Evolutionary conservation across 1,140 invertebrate genomes (phyloP).

Genomic region (Papilio aristodemus): DNA sequence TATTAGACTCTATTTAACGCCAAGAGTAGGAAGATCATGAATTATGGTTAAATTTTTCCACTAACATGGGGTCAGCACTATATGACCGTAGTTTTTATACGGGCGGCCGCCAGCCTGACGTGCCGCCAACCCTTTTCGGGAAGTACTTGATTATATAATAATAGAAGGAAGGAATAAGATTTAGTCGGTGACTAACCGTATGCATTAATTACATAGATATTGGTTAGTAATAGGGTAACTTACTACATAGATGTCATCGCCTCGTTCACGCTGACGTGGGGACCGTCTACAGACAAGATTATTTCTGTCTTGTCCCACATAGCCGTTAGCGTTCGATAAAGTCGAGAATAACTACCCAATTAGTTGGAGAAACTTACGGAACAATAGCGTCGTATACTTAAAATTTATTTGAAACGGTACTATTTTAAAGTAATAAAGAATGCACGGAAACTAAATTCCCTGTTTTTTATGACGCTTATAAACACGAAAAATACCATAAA

Average conservation of each 20-base stretch:
- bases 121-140: no score
- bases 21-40: no score
- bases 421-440: slow-evolving; percentile 12
- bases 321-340: slow-evolving; percentile 47
- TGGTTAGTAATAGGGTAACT: not conserved
- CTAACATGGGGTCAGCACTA: no score
- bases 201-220: not conserved
- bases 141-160: no score
- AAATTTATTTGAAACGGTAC: slow-evolving; percentile 20
- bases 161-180: no score
- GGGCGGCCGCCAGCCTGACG: no score
- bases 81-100: no score
- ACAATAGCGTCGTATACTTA: slow-evolving; percentile 39
- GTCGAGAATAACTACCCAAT: slow-evolving; percentile 45
- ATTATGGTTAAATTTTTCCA: no score
- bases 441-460: not conserved
- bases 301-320: slow-evolving; percentile 63
- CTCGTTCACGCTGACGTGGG: slow-evolving; percentile 35
- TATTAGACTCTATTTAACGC: not conserved
- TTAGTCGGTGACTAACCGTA: no score
- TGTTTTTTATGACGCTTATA: no score
- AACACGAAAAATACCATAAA: no score
- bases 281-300: slow-evolving; percentile 55
- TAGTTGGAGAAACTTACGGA: slow-evolving; percentile 39
- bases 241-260: slow-evolving; percentile 5